Conservation (phyloP, 2,888 invertebrate species). For the Drosophila setosimentum region DNA sequence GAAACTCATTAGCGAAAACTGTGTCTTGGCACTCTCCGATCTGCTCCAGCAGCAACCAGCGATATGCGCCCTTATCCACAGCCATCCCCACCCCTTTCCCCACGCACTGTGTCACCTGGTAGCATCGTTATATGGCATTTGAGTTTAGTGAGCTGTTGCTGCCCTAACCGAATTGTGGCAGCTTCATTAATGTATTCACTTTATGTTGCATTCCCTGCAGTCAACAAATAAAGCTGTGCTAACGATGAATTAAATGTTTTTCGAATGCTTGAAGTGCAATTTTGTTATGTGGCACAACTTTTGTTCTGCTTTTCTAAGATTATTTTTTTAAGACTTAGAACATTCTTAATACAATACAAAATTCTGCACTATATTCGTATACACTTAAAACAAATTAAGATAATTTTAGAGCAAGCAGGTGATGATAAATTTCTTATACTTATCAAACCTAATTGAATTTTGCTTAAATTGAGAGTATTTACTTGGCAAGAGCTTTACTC, state of each 20-base stretch:
- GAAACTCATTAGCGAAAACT: constrained; percentile 78
- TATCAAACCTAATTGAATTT: neutral
- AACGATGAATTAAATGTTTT: neutral
- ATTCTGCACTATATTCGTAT: neutral
- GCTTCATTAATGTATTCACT: neutral
- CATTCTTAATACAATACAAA: neutral
- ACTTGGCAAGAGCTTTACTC: neutral
- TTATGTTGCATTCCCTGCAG: neutral
- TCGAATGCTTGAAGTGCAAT: neutral
- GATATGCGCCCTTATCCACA: constrained; percentile 18
- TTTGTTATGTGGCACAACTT: neutral
- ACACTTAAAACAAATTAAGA: neutral
- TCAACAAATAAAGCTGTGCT: neutral
- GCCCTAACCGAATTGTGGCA: constrained; percentile 2
- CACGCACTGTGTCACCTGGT: constrained; percentile 47
- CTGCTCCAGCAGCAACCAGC: constrained; percentile 20
- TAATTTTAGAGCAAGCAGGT: neutral
- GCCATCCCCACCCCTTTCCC: neutral
- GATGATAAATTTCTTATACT: neutral
- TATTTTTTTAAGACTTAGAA: neutral
- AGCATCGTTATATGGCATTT: constrained; percentile 56
- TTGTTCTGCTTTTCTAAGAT: neutral
- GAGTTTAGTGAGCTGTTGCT: constrained; percentile 35
- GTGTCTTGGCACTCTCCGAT: constrained; percentile 60
- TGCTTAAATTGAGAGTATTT: neutral